phyloP scores from a whole-genome alignment of 2,797 vertebrate species.

The Cossypha niveicapilla region DNA sequence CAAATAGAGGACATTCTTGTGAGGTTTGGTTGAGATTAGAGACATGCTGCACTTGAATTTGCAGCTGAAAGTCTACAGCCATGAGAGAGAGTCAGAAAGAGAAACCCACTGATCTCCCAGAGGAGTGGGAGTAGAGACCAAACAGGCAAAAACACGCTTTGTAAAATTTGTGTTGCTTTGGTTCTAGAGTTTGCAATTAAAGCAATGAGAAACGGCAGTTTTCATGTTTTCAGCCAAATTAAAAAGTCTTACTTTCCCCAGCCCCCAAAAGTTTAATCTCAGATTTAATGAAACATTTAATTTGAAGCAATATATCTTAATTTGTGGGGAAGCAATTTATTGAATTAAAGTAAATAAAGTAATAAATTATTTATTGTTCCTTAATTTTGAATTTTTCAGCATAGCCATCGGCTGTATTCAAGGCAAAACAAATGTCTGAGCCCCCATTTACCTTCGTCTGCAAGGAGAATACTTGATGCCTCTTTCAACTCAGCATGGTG shows the following conservation, averaged over 20 bases:
- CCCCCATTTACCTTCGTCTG: not conserved
- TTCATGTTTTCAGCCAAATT: conserved; percentile 34
- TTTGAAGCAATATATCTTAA: conserved; percentile 60
- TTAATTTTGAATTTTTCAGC: conserved; percentile 41
- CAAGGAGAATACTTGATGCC: not conserved
- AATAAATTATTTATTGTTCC: conserved; percentile 59
- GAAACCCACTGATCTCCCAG: not conserved
- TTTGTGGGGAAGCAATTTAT: conserved; percentile 32
- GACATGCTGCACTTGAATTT: not conserved
- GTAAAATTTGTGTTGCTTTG: not conserved
- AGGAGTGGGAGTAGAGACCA: not conserved
- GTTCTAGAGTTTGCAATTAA: not conserved
- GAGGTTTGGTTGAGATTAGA: not conserved
- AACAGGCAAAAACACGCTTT: not conserved
- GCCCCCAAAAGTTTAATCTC: conserved; percentile 57
- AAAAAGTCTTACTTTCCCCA: conserved; percentile 32
- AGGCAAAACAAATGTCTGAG: not conserved
- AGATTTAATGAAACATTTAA: conserved; percentile 68
- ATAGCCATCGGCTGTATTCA: not conserved
- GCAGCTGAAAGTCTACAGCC: not conserved
- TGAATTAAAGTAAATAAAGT: conserved; percentile 59
- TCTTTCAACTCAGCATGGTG: not conserved
- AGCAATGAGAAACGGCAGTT: not conserved
- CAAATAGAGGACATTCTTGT: not conserved
- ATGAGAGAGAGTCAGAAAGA: not conserved